phyloP scores from a whole-genome alignment of 2,888 invertebrate genomes.

The Rhamphomyia laevipes region DNA sequence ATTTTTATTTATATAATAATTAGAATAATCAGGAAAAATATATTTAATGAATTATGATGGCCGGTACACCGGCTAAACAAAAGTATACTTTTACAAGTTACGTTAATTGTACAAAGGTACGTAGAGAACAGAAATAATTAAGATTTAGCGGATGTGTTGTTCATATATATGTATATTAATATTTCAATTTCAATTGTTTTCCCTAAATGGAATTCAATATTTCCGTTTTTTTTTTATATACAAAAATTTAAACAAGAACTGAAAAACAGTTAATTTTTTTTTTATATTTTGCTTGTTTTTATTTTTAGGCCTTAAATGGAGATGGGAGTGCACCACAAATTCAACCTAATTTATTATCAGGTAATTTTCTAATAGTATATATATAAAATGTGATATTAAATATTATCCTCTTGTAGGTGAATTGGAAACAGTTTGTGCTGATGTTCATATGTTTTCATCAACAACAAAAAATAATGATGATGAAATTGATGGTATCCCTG shows the following conservation, averaged over 20 bases:
- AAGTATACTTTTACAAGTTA: conserved; percentile 14
- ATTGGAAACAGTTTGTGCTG: conserved; percentile 68
- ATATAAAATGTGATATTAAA: neutral
- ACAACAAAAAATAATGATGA: conserved; percentile 39
- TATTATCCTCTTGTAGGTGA: conserved; percentile 48
- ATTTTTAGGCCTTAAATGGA: neutral
- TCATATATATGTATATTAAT: neutral
- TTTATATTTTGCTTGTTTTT: neutral
- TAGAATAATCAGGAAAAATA: no score
- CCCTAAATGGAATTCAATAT: no score
- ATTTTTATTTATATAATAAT: no score
- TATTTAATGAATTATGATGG: no score
- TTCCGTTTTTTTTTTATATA: no score
- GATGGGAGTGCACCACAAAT: conserved; percentile 1
- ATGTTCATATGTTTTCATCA: conserved; percentile 74
- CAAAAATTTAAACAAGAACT: no score
- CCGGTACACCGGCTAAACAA: neutral
- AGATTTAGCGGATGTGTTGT: no score
- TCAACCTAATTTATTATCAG: conserved; percentile 13
- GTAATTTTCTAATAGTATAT: neutral
- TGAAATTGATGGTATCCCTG: conserved; percentile 69
- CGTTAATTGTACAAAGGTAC: conserved; percentile 13
- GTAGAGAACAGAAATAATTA: neutral
- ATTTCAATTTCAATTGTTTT: neutral
- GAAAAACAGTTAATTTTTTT: neutral